Percentiles rank a stretch among this genome's conserved stretches.
Evolutionary conservation across 1,140 invertebrate species (phyloP).

Genomic region (Atta colombica): DNA sequence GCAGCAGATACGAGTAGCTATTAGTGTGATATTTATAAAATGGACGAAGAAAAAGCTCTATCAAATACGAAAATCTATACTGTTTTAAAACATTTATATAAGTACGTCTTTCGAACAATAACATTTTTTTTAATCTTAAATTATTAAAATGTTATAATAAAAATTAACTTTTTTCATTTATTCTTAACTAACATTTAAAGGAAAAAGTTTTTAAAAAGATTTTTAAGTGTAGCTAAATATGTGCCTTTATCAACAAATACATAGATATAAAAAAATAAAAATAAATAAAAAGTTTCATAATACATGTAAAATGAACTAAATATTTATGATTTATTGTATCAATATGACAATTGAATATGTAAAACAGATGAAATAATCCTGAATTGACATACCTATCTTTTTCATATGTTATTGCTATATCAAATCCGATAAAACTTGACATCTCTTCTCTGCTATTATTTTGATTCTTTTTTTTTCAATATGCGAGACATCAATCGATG

Average conservation of each 20-base stretch:
- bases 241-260: neutral
- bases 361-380: constrained; percentile 9
- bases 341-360: neutral
- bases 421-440: constrained; percentile 25
- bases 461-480: constrained; percentile 27
- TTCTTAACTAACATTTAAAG: neutral
- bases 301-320: neutral
- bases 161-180: neutral
- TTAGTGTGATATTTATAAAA: neutral
- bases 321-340: neutral
- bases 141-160: neutral
- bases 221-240: neutral
- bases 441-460: constrained; percentile 30
- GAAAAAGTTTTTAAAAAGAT: neutral
- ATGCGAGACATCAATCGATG: constrained; percentile 27
- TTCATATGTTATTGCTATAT: constrained; percentile 1
- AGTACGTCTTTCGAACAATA: neutral
- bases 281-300: neutral
- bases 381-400: neutral
- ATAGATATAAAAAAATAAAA: neutral
- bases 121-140: neutral
- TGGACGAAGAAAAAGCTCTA: neutral
- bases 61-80: neutral
- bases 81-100: neutral
- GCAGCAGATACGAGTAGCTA: neutral